Evolutionary conservation across 1,140 invertebrate genomes (phyloP), one percentile per base, ranked within the genome.

Genomic region (Onthophagus taurus): DNA sequence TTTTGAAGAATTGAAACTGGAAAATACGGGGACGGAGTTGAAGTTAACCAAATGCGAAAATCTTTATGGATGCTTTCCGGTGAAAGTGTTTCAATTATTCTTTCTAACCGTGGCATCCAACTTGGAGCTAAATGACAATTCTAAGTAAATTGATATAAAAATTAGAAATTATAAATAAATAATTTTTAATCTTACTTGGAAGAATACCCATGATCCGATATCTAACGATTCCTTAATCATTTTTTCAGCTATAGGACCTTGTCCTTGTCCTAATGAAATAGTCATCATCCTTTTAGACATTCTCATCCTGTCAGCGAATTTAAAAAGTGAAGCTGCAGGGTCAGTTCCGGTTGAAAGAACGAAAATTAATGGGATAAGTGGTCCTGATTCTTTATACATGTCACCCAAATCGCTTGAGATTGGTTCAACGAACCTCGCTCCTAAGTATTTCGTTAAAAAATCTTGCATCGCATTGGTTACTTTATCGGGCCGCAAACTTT

Each of bases 101-200:
- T 53, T 50, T 77, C 75, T 35, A 79, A 49, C 12, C 61, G 55
- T 2, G 76, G 72, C 80, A 85, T 80, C 80, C 81, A 85, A 30
- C 78, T 80, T 4, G 79, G 76, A 5, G 80, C 79, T 37, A 85
- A 65, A 56, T 85, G 82, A 60, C 82, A 85, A 63, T 85, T 85
- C 72, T 84, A 68, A 20, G 48, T 31, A 34, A 18, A 24, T 34
- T 26, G n/a, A 8, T n/a, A n/a, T n/a, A n/a, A n/a, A n/a, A n/a
- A n/a, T n/a, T 14, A 33, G 13, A 33, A 33, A 33, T 5, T 6
- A 33, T 8, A 14, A 6, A 33, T 14, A 6, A 8, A 6, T 8
- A 9, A 8, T 33, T 33, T 33, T 6, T 13, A 13, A 35, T 13
- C 17, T 37, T 58, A 72, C 70, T 55, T 75, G 72, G 45, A 74